These are phyloP conservation scores for Apamea sordens DNA, from an alignment of 2,888 invertebrate genomes.

Conservation along the genomic window DNA sequence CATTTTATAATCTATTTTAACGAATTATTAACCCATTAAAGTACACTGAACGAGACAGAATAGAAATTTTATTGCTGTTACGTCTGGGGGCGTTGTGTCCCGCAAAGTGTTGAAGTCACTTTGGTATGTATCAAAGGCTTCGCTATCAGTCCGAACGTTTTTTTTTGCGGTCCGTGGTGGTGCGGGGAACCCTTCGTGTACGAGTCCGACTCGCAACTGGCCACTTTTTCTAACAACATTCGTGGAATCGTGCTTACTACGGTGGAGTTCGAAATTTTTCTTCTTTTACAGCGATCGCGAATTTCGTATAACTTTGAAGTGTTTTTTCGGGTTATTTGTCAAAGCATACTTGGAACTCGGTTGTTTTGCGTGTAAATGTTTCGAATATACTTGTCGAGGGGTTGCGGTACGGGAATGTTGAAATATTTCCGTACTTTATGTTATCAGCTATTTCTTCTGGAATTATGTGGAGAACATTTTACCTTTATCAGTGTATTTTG, in stretches of 20 bases:
- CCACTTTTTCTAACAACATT: slow-evolving; percentile 41
- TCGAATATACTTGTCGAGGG: slow-evolving; percentile 44
- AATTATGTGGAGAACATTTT: slow-evolving; percentile 11
- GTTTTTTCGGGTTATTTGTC: slow-evolving; percentile 54
- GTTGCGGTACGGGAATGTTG: slow-evolving; percentile 37
- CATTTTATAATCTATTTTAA: too few relatives aligned
- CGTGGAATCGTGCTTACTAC: slow-evolving; percentile 34
- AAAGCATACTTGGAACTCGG: slow-evolving; percentile 65
- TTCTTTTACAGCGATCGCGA: slow-evolving; percentile 33
- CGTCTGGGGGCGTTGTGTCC: too few relatives aligned
- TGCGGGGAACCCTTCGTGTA: neutral
- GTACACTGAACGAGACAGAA: too few relatives aligned
- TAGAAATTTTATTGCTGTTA: too few relatives aligned
- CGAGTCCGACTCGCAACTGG: neutral
- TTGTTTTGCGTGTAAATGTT: slow-evolving; percentile 61
- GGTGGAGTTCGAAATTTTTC: slow-evolving; percentile 33
- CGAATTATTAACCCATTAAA: too few relatives aligned
- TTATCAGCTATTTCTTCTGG: slow-evolving; percentile 30
- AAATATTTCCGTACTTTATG: slow-evolving; percentile 34
- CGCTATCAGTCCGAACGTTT: neutral
- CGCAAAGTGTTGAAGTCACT: too few relatives aligned
- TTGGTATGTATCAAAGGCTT: neutral
- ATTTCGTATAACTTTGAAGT: slow-evolving; percentile 50
- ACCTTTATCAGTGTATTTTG: slow-evolving; percentile 9
- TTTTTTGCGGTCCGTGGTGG: neutral